These are phyloP conservation scores for Petrolisthes cinctipes DNA, from an alignment of 2,888 invertebrate genomes.

Conservation along the genomic window DNA sequence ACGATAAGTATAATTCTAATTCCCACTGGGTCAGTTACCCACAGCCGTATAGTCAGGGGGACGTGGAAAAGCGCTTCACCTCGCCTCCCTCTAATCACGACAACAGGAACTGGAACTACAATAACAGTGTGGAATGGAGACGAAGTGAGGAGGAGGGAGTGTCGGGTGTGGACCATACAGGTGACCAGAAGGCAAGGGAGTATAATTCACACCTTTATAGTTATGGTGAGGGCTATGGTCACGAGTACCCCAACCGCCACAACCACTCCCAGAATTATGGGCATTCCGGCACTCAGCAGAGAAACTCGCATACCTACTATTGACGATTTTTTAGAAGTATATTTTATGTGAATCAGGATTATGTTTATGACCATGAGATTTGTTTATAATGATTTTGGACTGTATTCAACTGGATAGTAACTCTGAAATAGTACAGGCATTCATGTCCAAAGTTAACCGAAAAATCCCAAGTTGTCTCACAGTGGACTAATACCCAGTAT, in stretches of 20 bases:
- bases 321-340: conserved; percentile 21
- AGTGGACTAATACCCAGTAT: not conserved
- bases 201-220: conserved; percentile 37
- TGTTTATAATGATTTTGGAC: not conserved
- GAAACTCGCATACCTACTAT: conserved; percentile 54
- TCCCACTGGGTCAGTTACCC: conserved; percentile 43
- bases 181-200: conserved; percentile 50
- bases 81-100: conserved; percentile 43
- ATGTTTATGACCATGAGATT: not conserved
- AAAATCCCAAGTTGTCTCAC: not conserved
- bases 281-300: conserved; percentile 57
- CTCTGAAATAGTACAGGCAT: not conserved
- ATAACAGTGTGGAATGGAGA: conserved; percentile 32
- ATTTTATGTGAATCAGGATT: conserved; percentile 17
- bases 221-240: conserved; percentile 47
- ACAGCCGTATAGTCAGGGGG: conserved; percentile 31
- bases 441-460: conserved; percentile 8
- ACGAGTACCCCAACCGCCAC: conserved; percentile 49
- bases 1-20: conserved; percentile 33
- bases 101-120: conserved; percentile 49
- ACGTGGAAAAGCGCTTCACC: conserved; percentile 31
- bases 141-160: conserved; percentile 48
- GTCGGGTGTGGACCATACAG: conserved; percentile 40
- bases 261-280: conserved; percentile 58
- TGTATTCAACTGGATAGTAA: conserved; percentile 10